Evolutionary conservation across 2,797 vertebrate genomes (phyloP).

Genomic region (Phoeniculus purpureus): DNA sequence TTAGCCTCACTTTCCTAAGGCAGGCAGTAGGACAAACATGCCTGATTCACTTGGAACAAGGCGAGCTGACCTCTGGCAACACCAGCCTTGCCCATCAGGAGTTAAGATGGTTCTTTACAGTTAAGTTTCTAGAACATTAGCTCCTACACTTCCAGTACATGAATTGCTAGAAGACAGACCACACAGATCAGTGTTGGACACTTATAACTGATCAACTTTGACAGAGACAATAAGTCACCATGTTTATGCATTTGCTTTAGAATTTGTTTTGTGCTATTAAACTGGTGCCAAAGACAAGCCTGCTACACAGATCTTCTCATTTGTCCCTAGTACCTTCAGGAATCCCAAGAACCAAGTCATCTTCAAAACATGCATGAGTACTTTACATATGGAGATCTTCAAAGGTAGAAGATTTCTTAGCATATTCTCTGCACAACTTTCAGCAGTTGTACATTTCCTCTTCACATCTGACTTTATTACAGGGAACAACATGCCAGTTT

Average conservation of each 20-base stretch:
- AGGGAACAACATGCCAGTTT: constrained; percentile 11
- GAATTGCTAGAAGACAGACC: constrained; percentile 16
- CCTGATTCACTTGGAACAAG: background rate
- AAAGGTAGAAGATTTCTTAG: constrained; percentile 10
- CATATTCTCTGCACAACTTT: constrained; percentile 43
- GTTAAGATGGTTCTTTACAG: background rate
- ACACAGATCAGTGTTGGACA: background rate
- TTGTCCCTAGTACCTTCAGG: background rate
- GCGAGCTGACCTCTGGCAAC: background rate
- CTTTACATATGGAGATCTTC: constrained; percentile 29
- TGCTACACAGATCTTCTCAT: background rate
- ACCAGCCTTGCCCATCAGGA: background rate
- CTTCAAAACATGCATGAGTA: background rate
- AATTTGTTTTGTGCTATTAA: background rate
- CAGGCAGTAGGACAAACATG: background rate
- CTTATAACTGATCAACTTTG: background rate
- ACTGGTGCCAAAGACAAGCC: background rate
- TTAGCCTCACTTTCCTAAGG: background rate
- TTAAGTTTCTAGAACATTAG: background rate
- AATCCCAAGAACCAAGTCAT: background rate
- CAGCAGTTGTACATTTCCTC: constrained; percentile 51
- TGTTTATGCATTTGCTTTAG: background rate
- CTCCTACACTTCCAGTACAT: background rate
- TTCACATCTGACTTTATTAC: background rate
- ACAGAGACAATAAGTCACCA: background rate